Base-by-base conservation (phyloP, 2,888 invertebrate species). In the Ctena decussata region DNA sequence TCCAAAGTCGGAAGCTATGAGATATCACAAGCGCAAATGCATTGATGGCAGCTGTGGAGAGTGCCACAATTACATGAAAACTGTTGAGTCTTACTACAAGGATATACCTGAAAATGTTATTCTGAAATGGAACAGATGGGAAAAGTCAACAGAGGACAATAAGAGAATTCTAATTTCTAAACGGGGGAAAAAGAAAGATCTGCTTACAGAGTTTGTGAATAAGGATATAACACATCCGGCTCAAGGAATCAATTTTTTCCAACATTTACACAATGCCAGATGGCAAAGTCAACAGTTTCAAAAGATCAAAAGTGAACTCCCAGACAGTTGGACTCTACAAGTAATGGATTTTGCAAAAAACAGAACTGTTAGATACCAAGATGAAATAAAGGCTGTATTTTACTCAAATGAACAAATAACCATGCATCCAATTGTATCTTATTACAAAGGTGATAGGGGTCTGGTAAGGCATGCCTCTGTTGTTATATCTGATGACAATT, bases 271-370 rank as follows among this genome's bases (percentile, higher is more conserved):
- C 44, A 86, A 53, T 15, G 85, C 86, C 0, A 15, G 72, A 21
- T 88, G 89, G 90, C 90, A 90, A 32, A 69, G 35, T 12, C 49
- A n/a, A 18, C 90, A 90, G 71, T 89, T 83, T 70, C 12, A 39
- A 6, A n/a, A 70, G 3, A 41, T 86, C 12, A 82, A 85, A 75
- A 53, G 37, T 3, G 77, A 83, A 15, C 30, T 89, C n/a, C 86
- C 86, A 30, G 46, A 53, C 24, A 53, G 65, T 8, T 69, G 35
- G 18, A 41, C 78, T 1, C 72, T 90, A 35, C 79, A 78, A 60
- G 84, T 89, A 21, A 70, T 96, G 98, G 92, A 97, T 97, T 97
- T 97, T 96, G 95, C 97, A 97, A 87, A 90, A 71, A 91, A 89
- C 49, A 32, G 88, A 6, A 60, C 80, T 53, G 44, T 82, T 2